These are phyloP conservation scores for Rhabdomys pumilio DNA, from an alignment of 2,797 vertebrate genomes.

Conservation along the genomic window DNA sequence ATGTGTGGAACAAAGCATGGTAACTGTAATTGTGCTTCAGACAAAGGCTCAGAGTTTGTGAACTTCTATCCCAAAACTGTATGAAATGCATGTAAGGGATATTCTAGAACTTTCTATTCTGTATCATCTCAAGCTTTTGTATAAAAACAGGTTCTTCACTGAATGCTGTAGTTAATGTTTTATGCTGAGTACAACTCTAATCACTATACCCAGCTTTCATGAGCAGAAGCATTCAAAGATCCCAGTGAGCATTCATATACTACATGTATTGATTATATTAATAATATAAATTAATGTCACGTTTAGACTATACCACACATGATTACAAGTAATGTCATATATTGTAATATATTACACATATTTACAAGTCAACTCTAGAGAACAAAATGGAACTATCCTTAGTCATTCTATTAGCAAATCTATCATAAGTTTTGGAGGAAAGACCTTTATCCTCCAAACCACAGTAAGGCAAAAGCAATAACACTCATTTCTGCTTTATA, in stretches of 20 bases:
- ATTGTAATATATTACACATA: not conserved
- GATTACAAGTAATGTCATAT: constrained; percentile 10
- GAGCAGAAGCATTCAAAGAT: constrained; percentile 60
- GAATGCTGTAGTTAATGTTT: constrained; percentile 3
- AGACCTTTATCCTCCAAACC: not conserved
- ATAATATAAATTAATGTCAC: not conserved
- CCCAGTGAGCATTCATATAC: not conserved
- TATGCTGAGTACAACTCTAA: not conserved
- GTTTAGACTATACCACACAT: not conserved
- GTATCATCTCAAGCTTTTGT: constrained; percentile 15
- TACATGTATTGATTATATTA: not conserved
- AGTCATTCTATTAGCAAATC: constrained; percentile 15
- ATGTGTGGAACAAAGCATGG: not conserved
- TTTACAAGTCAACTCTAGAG: constrained; percentile 37
- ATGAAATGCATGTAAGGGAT: not conserved
- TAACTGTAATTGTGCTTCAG: constrained; percentile 73
- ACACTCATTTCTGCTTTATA: not conserved
- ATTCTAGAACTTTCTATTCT: constrained; percentile 9
- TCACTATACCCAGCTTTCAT: constrained; percentile 25
- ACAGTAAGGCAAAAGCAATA: not conserved
- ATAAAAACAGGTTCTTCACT: not conserved
- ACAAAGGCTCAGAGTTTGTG: constrained; percentile 77
- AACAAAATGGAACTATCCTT: constrained; percentile 56
- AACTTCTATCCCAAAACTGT: constrained; percentile 63
- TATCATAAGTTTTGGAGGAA: constrained; percentile 15